Conservation (phyloP, 2,113 vertebrate genomes). For the Apteryx owenii region DNA sequence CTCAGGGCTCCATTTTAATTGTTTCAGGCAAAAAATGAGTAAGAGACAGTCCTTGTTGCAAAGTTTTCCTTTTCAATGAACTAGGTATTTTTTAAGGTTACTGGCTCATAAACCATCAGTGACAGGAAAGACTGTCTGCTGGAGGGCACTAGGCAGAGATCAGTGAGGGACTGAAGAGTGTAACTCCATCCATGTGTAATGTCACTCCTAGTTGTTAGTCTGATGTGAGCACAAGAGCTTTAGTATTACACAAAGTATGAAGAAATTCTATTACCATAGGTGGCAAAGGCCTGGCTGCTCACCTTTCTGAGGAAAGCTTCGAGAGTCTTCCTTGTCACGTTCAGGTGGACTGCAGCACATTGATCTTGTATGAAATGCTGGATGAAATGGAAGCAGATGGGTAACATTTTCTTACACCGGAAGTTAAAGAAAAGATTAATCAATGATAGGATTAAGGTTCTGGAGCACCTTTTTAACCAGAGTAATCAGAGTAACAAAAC, state of each 20-base stretch:
- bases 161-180: background rate
- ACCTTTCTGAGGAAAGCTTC: background rate
- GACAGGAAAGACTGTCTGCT: background rate
- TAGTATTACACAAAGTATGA: background rate
- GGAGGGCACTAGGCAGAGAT: background rate
- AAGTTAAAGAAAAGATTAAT: background rate
- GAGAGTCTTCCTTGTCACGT: background rate
- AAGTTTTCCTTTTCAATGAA: background rate
- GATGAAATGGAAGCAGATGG: background rate
- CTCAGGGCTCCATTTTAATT: background rate
- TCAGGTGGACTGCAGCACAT: background rate
- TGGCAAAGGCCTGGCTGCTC: background rate
- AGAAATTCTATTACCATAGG: background rate
- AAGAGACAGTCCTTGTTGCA: background rate
- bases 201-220: background rate
- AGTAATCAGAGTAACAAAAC: background rate
- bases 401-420: background rate
- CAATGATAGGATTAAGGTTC: background rate
- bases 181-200: background rate
- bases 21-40: background rate
- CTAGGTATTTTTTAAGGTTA: background rate
- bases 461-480: background rate
- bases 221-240: fast-evolving
- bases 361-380: background rate
- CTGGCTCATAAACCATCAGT: background rate